These are phyloP conservation scores for Cairina moschata DNA, from an alignment of 2,113 vertebrate species.

Conservation along the genomic window DNA sequence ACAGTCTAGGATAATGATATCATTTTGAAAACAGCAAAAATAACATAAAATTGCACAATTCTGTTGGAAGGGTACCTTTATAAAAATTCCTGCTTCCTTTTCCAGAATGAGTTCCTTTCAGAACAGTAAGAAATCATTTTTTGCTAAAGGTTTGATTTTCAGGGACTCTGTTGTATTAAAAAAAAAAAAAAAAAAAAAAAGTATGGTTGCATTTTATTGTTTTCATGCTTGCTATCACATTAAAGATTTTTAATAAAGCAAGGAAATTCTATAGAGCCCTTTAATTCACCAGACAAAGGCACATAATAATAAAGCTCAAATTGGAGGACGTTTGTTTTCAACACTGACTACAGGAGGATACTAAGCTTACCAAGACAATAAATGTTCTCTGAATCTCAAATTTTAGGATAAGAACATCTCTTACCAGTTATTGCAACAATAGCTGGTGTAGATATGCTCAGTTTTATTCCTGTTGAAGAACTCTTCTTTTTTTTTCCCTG, in stretches of 20 bases:
- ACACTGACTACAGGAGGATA: neutral
- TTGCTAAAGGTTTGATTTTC: neutral
- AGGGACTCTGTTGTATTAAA: neutral
- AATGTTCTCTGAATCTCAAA: neutral
- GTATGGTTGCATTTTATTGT: neutral
- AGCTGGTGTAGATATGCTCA: fast-evolving
- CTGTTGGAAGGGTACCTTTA: neutral
- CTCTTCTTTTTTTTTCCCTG: neutral
- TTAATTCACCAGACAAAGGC: neutral
- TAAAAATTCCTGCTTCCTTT: neutral
- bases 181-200: neutral
- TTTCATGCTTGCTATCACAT: neutral
- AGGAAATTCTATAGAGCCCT: neutral
- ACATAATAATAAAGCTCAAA: neutral
- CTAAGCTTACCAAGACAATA: neutral
- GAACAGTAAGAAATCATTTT: neutral
- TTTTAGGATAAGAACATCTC: neutral
- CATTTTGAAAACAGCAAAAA: neutral
- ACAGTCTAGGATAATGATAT: neutral
- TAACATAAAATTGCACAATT: neutral
- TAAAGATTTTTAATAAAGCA: neutral
- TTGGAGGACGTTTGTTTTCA: neutral
- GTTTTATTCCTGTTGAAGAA: neutral
- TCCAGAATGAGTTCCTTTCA: neutral
- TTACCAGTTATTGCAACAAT: neutral